Percentiles rank a stretch among this genome's conserved stretches.
Conservation (phyloP, 1,140 invertebrate genomes). For the Cherax destructor region DNA sequence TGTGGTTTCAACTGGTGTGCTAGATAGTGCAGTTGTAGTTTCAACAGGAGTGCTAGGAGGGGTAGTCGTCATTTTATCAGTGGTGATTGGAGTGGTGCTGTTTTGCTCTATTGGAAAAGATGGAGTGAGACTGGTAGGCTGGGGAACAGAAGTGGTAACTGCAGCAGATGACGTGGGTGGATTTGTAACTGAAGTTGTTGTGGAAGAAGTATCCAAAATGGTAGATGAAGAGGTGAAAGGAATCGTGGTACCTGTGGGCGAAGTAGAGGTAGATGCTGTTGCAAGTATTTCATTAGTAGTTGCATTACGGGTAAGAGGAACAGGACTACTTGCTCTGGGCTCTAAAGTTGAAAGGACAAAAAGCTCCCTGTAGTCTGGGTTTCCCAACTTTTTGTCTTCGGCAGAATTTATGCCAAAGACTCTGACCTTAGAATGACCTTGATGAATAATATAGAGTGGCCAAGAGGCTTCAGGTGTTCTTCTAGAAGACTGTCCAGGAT, state of each 20-base stretch:
- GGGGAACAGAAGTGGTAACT: not conserved
- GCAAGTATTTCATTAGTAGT: not conserved
- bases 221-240: conserved; percentile 21
- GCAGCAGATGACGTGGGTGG: not conserved
- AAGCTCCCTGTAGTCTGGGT: conserved; percentile 8
- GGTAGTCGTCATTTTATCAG: not conserved
- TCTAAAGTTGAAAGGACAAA: conserved; percentile 7
- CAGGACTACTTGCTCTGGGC: not conserved
- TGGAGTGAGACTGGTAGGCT: not conserved
- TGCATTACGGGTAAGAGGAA: not conserved
- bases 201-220: conserved; percentile 3
- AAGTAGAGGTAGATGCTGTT: not conserved
- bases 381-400: conserved; percentile 33
- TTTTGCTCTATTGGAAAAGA: not conserved
- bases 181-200: not conserved
- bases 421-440: conserved; percentile 69
- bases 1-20: not conserved
- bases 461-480: not conserved
- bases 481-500: conserved; percentile 26
- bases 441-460: conserved; percentile 59
- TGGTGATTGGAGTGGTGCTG: not conserved
- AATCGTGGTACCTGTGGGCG: conserved; percentile 3
- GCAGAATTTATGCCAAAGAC: conserved; percentile 62
- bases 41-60: not conserved
- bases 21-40: not conserved